phyloP scores from a whole-genome alignment of 2,113 vertebrate species.

The Xiphias gladius region DNA sequence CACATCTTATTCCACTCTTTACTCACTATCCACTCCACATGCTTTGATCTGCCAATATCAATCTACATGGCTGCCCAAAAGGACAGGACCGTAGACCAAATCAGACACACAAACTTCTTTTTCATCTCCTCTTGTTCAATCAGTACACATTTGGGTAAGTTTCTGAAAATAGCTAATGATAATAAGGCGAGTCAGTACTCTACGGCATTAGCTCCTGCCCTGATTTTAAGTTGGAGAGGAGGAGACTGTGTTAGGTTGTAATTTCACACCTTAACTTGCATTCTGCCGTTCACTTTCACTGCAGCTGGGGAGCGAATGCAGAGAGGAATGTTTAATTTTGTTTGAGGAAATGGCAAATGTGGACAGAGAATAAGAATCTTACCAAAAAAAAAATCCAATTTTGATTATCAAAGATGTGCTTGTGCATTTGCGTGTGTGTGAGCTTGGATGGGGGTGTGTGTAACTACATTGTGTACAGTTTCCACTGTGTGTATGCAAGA shows the following conservation, averaged over 20 bases:
- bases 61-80: slow-evolving; percentile 35
- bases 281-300: slow-evolving; percentile 30
- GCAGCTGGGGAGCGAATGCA: slow-evolving; percentile 33
- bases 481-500: slow-evolving; percentile 43
- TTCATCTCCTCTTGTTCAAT: slow-evolving; percentile 59
- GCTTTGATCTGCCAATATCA: slow-evolving; percentile 71
- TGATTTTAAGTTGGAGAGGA: slow-evolving; percentile 40
- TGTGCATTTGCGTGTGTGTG: background rate
- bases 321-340: slow-evolving; percentile 61
- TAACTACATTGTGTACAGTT: slow-evolving; percentile 31
- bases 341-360: slow-evolving; percentile 50
- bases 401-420: slow-evolving; percentile 34
- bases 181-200: slow-evolving; percentile 55
- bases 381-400: slow-evolving; percentile 25
- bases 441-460: slow-evolving; percentile 10
- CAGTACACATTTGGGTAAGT: slow-evolving; percentile 43
- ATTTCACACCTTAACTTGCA: slow-evolving; percentile 71
- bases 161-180: slow-evolving; percentile 64
- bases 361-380: slow-evolving; percentile 41
- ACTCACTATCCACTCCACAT: slow-evolving; percentile 33
- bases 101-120: slow-evolving; percentile 27
- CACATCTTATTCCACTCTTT: slow-evolving; percentile 45
- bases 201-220: slow-evolving; percentile 36
- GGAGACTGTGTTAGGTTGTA: slow-evolving; percentile 64
- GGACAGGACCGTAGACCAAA: slow-evolving; percentile 14